Evolutionary conservation across 2,113 vertebrate species (phyloP).

Genomic region (Hypomesus transpacificus): DNA sequence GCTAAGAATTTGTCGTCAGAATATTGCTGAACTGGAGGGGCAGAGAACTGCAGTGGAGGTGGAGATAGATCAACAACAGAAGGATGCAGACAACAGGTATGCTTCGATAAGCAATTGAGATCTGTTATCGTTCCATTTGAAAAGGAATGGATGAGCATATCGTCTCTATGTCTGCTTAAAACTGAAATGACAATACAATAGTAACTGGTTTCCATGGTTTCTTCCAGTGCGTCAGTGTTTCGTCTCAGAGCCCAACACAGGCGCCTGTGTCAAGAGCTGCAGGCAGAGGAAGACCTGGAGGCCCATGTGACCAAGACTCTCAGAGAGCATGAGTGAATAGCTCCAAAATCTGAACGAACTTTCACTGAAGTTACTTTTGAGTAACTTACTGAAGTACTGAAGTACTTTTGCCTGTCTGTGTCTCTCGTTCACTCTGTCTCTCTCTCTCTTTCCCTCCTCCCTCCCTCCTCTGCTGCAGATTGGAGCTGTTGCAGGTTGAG

Average conservation of each 20-base stretch:
- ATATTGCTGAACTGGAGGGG: slow-evolving; percentile 58
- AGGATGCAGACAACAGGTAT: slow-evolving; percentile 72
- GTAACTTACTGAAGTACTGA: too few species aligned
- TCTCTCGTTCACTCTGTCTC: neutral
- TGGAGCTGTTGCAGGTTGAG: slow-evolving; percentile 74
- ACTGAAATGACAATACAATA: too few species aligned
- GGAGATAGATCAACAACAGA: slow-evolving; percentile 61
- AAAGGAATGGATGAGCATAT: neutral
- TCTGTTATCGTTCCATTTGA: neutral
- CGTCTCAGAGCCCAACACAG: slow-evolving; percentile 66
- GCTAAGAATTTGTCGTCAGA: slow-evolving; percentile 68
- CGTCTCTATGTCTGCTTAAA: neutral
- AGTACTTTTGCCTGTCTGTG: too few species aligned
- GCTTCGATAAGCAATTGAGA: slow-evolving; percentile 34
- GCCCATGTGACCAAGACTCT: slow-evolving; percentile 52
- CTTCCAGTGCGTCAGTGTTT: slow-evolving; percentile 70
- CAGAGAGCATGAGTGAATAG: slow-evolving; percentile 76
- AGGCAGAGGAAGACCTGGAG: slow-evolving; percentile 70
- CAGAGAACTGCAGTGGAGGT: slow-evolving; percentile 68
- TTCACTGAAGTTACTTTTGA: neutral
- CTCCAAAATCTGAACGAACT: neutral
- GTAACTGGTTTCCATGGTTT: neutral
- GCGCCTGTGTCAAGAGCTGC: slow-evolving; percentile 69
- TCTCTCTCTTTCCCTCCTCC: neutral
- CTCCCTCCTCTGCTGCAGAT: slow-evolving; percentile 51